A percentile compares a stretch with the other conserved stretches of the same genome.
Evolutionary conservation across 92 coral and sea anemone genomes (phyloP).

Genomic region (Umimayanthus kanabou): DNA sequence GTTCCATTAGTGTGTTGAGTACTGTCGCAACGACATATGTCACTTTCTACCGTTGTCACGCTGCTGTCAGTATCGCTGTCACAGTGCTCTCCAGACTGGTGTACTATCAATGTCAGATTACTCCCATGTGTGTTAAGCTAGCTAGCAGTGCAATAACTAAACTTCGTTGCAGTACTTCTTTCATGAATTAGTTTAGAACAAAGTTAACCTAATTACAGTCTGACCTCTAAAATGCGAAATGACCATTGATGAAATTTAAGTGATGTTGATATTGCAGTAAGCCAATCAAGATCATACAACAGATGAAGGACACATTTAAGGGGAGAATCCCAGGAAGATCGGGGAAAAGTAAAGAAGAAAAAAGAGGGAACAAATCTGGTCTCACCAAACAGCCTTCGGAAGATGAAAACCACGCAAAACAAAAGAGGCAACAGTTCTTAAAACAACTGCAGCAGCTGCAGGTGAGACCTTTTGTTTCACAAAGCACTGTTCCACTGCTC

Average conservation of each 20-base stretch:
- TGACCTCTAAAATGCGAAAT: background rate
- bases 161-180: too few relatives aligned
- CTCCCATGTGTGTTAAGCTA: too few relatives aligned
- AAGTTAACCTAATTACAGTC: background rate
- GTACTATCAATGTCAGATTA: too few relatives aligned
- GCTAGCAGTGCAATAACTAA: too few relatives aligned
- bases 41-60: too few relatives aligned
- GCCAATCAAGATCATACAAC: constrained; percentile 30
- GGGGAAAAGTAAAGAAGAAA: constrained; percentile 9
- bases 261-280: background rate
- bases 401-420: constrained; percentile 5
- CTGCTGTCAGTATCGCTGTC: too few relatives aligned
- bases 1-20: too few relatives aligned
- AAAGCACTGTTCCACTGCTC: background rate
- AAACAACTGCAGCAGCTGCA: constrained; percentile 1
- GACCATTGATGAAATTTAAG: background rate
- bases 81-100: too few relatives aligned
- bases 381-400: background rate
- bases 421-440: background rate
- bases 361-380: background rate
- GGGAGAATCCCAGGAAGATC: background rate
- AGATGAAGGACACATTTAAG: constrained; percentile 16
- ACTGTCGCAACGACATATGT: too few relatives aligned
- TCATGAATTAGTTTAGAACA: too few relatives aligned
- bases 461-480: background rate